Evolutionary conservation across 2,797 vertebrate genomes (phyloP), one percentile per base, ranked within the genome.

Genomic region (Onychomys torridus): DNA sequence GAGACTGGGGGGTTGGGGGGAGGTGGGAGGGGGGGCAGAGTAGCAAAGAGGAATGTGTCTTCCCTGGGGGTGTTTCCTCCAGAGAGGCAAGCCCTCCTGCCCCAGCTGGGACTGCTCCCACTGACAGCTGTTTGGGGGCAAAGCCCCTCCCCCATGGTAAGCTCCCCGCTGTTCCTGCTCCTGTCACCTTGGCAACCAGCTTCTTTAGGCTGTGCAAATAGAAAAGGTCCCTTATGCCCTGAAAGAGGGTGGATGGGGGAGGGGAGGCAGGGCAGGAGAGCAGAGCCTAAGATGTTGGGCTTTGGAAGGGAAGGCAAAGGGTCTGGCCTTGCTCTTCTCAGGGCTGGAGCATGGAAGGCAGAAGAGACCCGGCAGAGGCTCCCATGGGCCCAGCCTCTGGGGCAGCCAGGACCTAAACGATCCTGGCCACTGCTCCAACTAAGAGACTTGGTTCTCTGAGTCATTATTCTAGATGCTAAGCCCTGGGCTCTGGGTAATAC

Each of bases 101-200:
- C 97, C 97, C 98, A 97, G 96, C 97, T 98, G 97, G 97, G 98
- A 81, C 95, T 37, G 96, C 97, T 98, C 97, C 96, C 97, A 88
- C 97, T 96, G 98, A 98, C 98, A 98, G 97, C 98, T 98, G 97
- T 98, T 98, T 98, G 95, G 97, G 97, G 98, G 97, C 95, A 97
- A 92, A 96, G 91, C 98, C 97, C 98, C 97, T 98, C 98, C 98
- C 96, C 98, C 96, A 96, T 55, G 83, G 94, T 95, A 87, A 91
- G 95, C 97, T 97, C 97, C 97, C 98, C 96, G 97, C 98, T 98
- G 98, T 96, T 98, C 97, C 91, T 69, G 90, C 97, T 97, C 95
- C 97, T 97, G 96, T 98, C 97, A 97, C 98, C 97, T 97, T 98
- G 98, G 97, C 96, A 98, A 98, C 98, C 90, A 5, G 95, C 96